Evolutionary conservation across 2,888 invertebrate genomes (phyloP).

Genomic region (Ornithoptera priamus): DNA sequence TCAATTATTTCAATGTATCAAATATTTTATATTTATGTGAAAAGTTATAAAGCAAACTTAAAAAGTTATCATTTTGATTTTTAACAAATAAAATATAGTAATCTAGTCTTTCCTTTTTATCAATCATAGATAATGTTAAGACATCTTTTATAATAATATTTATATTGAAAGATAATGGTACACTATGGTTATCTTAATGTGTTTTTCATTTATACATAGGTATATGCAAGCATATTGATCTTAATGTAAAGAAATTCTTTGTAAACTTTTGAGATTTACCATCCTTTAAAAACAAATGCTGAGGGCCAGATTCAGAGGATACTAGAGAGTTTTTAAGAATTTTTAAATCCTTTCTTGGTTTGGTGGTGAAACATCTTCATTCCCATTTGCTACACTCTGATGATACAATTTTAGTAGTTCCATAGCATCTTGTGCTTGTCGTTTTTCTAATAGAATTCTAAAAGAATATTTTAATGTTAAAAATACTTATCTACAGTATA

Average conservation of each 20-base stretch:
- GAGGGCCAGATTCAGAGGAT: constrained; percentile 54
- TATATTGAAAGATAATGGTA: not conserved
- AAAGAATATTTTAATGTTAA: constrained; percentile 32
- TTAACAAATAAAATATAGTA: not conserved
- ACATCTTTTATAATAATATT: not conserved
- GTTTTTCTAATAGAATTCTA: constrained; percentile 88
- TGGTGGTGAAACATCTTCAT: constrained; percentile 71
- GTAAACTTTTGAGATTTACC: constrained; percentile 77
- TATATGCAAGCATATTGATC: constrained; percentile 26
- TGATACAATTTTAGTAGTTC: constrained; percentile 89
- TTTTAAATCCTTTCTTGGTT: constrained; percentile 71
- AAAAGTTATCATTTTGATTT: constrained; percentile 3
- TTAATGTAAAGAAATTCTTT: constrained; percentile 43
- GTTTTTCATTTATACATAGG: constrained; percentile 8
- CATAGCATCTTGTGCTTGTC: constrained; percentile 93
- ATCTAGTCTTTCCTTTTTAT: constrained; percentile 10
- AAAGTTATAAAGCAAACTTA: constrained; percentile 5
- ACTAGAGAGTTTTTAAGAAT: constrained; percentile 27
- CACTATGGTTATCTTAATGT: constrained; percentile 2
- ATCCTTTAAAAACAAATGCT: constrained; percentile 64
- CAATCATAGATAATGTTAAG: constrained; percentile 8
- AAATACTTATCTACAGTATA: not conserved
- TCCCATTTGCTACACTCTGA: constrained; percentile 75
- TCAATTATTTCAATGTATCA: constrained; percentile 33
- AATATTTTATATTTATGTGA: constrained; percentile 15